phyloP scores from a whole-genome alignment of 1,140 invertebrate genomes.

The Diorhabda elongata region DNA sequence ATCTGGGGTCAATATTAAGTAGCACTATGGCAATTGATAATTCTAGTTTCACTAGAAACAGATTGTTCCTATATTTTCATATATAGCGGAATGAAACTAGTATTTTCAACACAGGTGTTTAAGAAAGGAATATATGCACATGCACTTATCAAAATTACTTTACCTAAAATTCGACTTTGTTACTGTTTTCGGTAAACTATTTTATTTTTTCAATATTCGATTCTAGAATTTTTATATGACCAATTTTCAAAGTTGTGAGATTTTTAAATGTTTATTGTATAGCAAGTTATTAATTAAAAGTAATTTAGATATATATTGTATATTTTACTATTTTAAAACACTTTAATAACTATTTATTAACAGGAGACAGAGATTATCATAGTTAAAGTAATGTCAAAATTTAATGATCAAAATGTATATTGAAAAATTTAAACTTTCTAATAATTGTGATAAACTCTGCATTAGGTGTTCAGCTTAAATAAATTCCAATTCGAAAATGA shows the following conservation, averaged over 20 bases:
- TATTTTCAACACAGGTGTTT: too few species aligned
- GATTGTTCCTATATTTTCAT: too few species aligned
- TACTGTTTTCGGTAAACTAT: conserved; percentile 9
- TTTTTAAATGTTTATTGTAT: conserved; percentile 18
- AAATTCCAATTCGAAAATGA: conserved; percentile 16
- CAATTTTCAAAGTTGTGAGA: conserved; percentile 19
- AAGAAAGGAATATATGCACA: neutral
- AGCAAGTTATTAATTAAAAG: conserved; percentile 15
- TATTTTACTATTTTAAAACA: conserved; percentile 21
- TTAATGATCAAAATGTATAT: conserved; percentile 1
- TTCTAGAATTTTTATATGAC: conserved; percentile 11
- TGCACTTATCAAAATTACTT: neutral
- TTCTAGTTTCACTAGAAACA: too few species aligned
- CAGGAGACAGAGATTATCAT: neutral
- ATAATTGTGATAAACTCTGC: neutral
- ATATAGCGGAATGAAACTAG: too few species aligned
- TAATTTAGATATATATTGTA: conserved; percentile 12
- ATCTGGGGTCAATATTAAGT: too few species aligned
- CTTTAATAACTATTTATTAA: conserved; percentile 2
- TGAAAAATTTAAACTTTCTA: neutral
- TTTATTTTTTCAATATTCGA: conserved; percentile 1
- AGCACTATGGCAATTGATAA: too few species aligned
- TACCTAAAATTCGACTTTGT: conserved; percentile 4
- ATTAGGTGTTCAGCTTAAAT: conserved; percentile 9
- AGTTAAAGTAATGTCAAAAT: neutral